Evolutionary conservation across 2,888 invertebrate genomes (phyloP), one percentile per base, ranked within the genome.

Genomic region (Horisme vitalbata): DNA sequence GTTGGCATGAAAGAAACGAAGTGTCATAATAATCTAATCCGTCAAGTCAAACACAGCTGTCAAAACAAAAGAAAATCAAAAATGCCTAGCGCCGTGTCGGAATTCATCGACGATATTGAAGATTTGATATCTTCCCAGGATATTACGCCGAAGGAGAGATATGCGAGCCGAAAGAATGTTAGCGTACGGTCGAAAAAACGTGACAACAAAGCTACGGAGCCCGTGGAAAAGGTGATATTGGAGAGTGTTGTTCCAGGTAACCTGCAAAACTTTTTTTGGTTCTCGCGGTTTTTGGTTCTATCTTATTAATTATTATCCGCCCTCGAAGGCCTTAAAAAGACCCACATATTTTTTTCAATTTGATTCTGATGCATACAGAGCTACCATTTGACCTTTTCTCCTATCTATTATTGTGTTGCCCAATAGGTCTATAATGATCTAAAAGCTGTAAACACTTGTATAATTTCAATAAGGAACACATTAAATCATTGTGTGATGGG

Each of bases 41-140:
- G 45, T 47, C 47, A 50, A 44, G 41, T 44, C 30, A 26, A 33
- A 5, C 13, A 10, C 31, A 33, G 28, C 10, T 44, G 46, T 37
- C 44, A 64, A 61, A 63, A 61, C 53, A 57, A 61, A 46, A 43
- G 12, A 24, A 20, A 13, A 47, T 57, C 15, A 18, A 90, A 81
- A 71, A 93, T 92, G 92, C 84, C 91, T 65, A 81, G 85, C 58
- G 90, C 89, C 48, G 93, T 93, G 71, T 90, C 88, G 62, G 94
- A 94, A 84, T 92, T 93, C 62, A 93, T 96, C 57, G 94, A 94
- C 44, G 96, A 96, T 82, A 96, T 96, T 52, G 96, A 96, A 82
- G 96, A 96, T 90, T 86, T 96, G 63, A 94, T 96, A 83, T 93
- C 94, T 13, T 91, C 94, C 0, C 94, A 95, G 61, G 95, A 95